These are phyloP conservation scores for Nipponacmea schrenckii DNA, from an alignment of 2,888 invertebrate genomes.

Conservation along the genomic window DNA sequence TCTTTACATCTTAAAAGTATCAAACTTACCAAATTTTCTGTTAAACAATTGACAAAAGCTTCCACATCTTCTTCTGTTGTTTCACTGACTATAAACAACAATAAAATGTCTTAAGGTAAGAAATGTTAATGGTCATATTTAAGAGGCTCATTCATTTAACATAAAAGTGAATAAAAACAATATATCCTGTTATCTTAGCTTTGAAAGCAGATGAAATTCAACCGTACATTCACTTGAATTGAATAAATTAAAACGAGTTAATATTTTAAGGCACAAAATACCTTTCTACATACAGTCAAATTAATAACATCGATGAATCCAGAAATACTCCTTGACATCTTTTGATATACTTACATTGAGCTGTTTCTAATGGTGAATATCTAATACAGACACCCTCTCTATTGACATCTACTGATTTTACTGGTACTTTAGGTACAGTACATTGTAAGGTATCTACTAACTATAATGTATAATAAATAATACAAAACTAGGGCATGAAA, in stretches of 20 bases:
- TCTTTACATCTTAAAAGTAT: no score
- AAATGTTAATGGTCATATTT: not conserved
- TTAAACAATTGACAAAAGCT: conserved; percentile 78
- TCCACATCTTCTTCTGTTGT: conserved; percentile 75
- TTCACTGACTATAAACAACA: conserved; percentile 57
- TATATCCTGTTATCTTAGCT: not conserved
- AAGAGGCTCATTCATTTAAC: not conserved
- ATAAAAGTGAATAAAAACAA: not conserved
- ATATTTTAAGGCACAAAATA: no score
- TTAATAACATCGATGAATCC: no score
- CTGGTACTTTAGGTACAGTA: conserved; percentile 83
- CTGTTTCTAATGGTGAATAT: conserved; percentile 84
- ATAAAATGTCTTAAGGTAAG: conserved; percentile 5
- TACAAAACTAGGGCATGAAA: not conserved
- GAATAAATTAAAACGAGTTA: no score
- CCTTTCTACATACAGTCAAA: no score
- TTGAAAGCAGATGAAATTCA: no score
- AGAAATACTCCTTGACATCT: no score
- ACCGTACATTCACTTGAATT: no score
- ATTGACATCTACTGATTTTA: conserved; percentile 88
- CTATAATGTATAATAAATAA: conserved; percentile 66
- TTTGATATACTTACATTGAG: conserved; percentile 62
- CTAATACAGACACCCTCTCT: conserved; percentile 84
- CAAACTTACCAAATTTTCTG: conserved; percentile 78
- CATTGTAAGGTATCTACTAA: conserved; percentile 88